phyloP scores from a whole-genome alignment of 2,888 invertebrate genomes.

The Trimorus sp. region DNA sequence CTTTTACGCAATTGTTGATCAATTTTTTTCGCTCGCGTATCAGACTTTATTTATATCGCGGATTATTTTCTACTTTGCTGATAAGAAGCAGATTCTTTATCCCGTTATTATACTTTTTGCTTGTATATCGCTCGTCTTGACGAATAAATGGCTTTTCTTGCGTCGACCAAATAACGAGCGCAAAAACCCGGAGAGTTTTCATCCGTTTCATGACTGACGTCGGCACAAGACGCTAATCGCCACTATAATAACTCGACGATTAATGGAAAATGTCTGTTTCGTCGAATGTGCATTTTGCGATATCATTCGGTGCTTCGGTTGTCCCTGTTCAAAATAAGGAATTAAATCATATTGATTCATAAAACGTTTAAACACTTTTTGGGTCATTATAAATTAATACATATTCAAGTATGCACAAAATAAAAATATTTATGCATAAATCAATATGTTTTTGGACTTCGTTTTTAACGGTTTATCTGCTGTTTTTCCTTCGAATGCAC shows the following conservation, averaged over 20 bases:
- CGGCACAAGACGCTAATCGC: constrained; percentile 40
- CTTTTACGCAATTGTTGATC: constrained; percentile 19
- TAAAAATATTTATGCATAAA: no score
- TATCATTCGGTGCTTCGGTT: no score
- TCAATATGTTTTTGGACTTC: no score
- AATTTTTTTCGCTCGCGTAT: constrained; percentile 37
- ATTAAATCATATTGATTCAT: no score
- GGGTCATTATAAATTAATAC: no score
- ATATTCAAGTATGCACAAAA: no score
- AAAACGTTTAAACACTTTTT: no score
- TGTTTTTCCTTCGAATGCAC: no score
- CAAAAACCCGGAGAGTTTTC: constrained; percentile 50
- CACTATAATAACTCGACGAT: constrained; percentile 35
- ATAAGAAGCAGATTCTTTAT: constrained; percentile 56
- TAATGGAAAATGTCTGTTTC: constrained; percentile 40
- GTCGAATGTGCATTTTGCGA: background rate
- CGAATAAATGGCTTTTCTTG: constrained; percentile 61
- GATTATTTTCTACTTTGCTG: constrained; percentile 71
- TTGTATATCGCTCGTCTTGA: constrained; percentile 41
- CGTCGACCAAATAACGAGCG: constrained; percentile 45
- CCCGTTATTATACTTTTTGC: constrained; percentile 61
- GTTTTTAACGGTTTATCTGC: no score
- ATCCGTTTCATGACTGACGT: constrained; percentile 46
- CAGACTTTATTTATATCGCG: constrained; percentile 59
- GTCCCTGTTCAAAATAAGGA: no score